Base-by-base conservation (phyloP, 1,140 invertebrate genomes). In the Asobara japonica region DNA sequence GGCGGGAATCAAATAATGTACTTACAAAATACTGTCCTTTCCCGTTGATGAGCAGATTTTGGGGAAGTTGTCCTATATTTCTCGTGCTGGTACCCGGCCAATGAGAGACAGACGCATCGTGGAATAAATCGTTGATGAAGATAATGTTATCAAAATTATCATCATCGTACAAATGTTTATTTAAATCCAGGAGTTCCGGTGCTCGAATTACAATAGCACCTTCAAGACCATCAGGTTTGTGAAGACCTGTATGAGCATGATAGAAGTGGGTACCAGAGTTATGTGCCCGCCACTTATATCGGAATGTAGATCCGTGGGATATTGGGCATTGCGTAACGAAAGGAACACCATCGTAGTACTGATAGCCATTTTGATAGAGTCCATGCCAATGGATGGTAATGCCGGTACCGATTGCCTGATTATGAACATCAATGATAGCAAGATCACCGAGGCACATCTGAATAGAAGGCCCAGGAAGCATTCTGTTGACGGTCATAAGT, bases 61-160 rank as follows among this genome's bases (percentile, higher is more conserved):
- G 60, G 27, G 72, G 72, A 25, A 0, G 1, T 25, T 69, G 66
- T 10, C 66, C 56, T 20, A 95, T 0, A 93, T 89, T 80, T 93
- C 89, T 0, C 3, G 8, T 13, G 13, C 65, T 68, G 22, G 25
- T 70, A 41, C 93, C 93, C 0, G 94, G 93, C 86, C 92, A 96
- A 79, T 92, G 91, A 80, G 93, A 92, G n/a, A 92, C 88, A 2
- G 92, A 91, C 76, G 93, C 90, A 84, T 93, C 92, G 78, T 95
- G 93, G 78, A 96, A 86, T 95, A 94, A 97, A 82, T 97, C 95
- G 75, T 91, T 94, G 36, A 97, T 86, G n/a, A 96, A 77, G 79
- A 97, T 92, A 0, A 94, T 90, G 80, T 96, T 94, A 0, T 93
- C 93, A 0, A 91, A 92, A 73, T 93, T 85, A 87, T 97, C 95